Evolutionary conservation across 1,140 invertebrate species (phyloP).

Genomic region (Aporrectodea caliginosa): DNA sequence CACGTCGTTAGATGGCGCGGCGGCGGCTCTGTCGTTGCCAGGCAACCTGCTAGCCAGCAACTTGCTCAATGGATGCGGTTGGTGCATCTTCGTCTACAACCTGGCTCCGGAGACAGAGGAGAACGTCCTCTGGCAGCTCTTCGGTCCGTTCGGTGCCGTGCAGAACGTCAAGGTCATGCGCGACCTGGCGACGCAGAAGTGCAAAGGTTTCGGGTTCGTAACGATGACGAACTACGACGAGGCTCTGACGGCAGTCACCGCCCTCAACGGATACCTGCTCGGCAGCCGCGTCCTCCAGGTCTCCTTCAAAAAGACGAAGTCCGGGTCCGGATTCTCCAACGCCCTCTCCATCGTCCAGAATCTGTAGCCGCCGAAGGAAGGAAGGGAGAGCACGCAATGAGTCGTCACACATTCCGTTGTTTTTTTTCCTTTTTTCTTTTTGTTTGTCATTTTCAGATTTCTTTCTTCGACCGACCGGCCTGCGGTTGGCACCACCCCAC

Average conservation of each 20-base stretch:
- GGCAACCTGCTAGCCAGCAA: constrained; percentile 34
- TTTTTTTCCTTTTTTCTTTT: no score
- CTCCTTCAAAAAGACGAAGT: constrained; percentile 67
- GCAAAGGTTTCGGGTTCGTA: constrained; percentile 99
- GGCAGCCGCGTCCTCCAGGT: constrained; percentile 97
- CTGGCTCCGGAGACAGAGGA: constrained; percentile 97
- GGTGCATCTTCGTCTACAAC: constrained; percentile 99
- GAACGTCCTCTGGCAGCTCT: constrained; percentile 96
- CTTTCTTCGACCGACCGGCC: no score
- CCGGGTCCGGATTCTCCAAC: not conserved
- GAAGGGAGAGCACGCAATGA: no score
- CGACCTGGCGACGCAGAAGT: constrained; percentile 96
- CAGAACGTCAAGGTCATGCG: constrained; percentile 94
- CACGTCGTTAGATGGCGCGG: constrained; percentile 22
- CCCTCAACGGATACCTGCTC: constrained; percentile 93
- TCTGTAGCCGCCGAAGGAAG: no score
- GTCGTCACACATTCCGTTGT: no score
- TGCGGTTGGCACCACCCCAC: no score
- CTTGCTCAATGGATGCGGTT: constrained; percentile 58
- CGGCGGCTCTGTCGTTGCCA: not conserved
- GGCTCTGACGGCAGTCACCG: constrained; percentile 93
- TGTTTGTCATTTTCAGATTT: no score
- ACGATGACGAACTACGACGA: constrained; percentile 99
- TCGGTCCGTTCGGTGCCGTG: constrained; percentile 97
- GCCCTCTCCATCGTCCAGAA: not conserved